Conservation (phyloP, 2,113 vertebrate species). For the Hemiscyllium ocellatum region DNA sequence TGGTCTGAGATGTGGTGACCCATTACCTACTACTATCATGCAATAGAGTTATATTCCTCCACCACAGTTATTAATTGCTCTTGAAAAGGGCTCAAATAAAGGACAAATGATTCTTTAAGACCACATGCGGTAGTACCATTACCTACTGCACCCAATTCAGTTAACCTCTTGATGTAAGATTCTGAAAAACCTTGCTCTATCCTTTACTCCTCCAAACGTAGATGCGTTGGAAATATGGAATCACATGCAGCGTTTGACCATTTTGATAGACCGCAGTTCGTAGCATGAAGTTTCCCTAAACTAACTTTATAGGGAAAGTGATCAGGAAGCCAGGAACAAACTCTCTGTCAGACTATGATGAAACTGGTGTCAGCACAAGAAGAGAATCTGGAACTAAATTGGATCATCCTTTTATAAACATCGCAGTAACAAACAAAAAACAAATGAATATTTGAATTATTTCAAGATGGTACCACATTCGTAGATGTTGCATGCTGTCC, state of each 20-base stretch:
- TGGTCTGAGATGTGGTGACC: no score
- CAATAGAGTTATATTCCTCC: not conserved
- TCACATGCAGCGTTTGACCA: not conserved
- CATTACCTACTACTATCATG: no score
- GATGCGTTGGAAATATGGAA: not conserved
- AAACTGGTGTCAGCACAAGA: not conserved
- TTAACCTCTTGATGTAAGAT: not conserved
- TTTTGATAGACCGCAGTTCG: not conserved
- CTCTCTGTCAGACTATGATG: not conserved
- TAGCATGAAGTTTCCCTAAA: not conserved
- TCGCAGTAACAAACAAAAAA: not conserved
- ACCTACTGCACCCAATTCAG: not conserved
- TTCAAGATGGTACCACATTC: not conserved
- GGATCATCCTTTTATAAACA: not conserved
- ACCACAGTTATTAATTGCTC: not conserved
- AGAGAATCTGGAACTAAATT: not conserved
- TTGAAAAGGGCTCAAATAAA: not conserved
- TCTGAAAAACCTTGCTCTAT: not conserved
- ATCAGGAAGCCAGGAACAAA: not conserved
- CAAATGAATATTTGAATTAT: not conserved
- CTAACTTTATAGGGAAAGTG: not conserved
- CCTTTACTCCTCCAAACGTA: not conserved
- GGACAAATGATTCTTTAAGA: not conserved
- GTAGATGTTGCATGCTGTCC: not conserved
- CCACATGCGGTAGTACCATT: not conserved